Conservation (phyloP, 2,888 invertebrate genomes). For the Xanthia icteritia region DNA sequence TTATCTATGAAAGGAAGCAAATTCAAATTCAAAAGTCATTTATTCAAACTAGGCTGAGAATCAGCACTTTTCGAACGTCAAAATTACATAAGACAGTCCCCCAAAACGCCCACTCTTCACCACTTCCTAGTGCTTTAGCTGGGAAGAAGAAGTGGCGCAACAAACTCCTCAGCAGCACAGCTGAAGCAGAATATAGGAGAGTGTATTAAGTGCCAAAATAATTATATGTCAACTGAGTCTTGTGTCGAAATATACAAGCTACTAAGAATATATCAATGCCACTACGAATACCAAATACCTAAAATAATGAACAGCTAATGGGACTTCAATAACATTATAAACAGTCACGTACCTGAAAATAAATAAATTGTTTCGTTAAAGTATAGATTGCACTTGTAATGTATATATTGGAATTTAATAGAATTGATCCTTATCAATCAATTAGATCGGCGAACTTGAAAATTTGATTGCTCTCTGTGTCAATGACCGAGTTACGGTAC, state of each 20-base stretch:
- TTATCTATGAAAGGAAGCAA: not conserved
- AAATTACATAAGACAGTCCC: no score
- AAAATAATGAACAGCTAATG: slow-evolving; percentile 22
- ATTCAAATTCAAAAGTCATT: no score
- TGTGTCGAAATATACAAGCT: no score
- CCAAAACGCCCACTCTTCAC: no score
- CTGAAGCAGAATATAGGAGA: no score
- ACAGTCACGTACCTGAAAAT: slow-evolving; percentile 36
- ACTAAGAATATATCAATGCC: slow-evolving; percentile 8
- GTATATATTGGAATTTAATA: slow-evolving; percentile 38
- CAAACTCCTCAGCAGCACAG: no score
- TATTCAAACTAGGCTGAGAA: no score
- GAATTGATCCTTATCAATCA: slow-evolving; percentile 55
- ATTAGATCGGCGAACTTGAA: slow-evolving; percentile 61
- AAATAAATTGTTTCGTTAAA: slow-evolving; percentile 29
- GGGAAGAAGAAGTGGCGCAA: no score
- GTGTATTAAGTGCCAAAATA: no score
- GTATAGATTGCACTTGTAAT: slow-evolving; percentile 35
- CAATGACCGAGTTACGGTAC: slow-evolving; percentile 59
- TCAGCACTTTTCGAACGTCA: no score
- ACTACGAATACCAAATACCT: not conserved
- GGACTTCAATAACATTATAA: slow-evolving; percentile 24
- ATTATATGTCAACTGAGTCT: no score
- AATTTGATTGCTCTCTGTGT: slow-evolving; percentile 53
- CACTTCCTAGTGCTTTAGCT: no score